Evolutionary conservation across 2,888 invertebrate genomes (phyloP).

Genomic region (Drosophila silvestris): DNA sequence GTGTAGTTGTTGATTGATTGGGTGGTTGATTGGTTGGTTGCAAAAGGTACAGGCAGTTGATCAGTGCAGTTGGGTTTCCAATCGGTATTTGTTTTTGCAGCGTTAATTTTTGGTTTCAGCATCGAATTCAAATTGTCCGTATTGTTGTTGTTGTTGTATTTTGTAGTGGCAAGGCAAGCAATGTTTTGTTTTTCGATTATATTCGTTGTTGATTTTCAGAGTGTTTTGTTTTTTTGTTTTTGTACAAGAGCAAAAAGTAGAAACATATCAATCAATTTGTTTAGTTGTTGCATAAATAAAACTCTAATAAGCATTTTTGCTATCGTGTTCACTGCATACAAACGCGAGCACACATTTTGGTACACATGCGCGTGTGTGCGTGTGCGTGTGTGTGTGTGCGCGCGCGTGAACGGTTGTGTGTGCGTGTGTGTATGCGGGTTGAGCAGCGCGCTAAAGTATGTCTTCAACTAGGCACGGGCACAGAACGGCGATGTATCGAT

Average conservation of each 20-base stretch:
- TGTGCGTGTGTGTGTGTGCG: background rate
- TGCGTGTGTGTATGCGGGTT: slow-evolving; percentile 19
- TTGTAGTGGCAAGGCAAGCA: slow-evolving; percentile 74
- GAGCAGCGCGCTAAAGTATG: slow-evolving; percentile 32
- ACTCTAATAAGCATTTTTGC: slow-evolving; percentile 39
- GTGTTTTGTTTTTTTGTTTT: slow-evolving; percentile 28
- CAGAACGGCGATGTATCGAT: slow-evolving; percentile 28
- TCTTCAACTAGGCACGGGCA: slow-evolving; percentile 12
- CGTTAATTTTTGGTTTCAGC: slow-evolving; percentile 26
- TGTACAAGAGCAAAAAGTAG: slow-evolving; percentile 37
- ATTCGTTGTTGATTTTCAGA: slow-evolving; percentile 38
- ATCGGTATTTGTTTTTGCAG: slow-evolving; percentile 29
- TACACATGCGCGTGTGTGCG: slow-evolving; percentile 2
- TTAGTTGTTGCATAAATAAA: slow-evolving; percentile 40
- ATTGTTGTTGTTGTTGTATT: slow-evolving; percentile 44
- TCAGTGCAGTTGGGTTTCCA: slow-evolving; percentile 49
- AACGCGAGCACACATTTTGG: slow-evolving; percentile 16
- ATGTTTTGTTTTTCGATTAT: slow-evolving; percentile 41
- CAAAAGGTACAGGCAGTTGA: slow-evolving; percentile 25
- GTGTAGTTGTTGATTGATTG: slow-evolving; percentile 16
- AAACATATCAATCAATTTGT: slow-evolving; percentile 63
- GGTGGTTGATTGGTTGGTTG: slow-evolving; percentile 22
- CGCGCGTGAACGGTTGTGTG: background rate
- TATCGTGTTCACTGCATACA: slow-evolving; percentile 41
- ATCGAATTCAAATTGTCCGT: slow-evolving; percentile 53